Evolutionary conservation across 2,113 vertebrate genomes (phyloP).

Genomic region (Coryphaenoides rupestris): DNA sequence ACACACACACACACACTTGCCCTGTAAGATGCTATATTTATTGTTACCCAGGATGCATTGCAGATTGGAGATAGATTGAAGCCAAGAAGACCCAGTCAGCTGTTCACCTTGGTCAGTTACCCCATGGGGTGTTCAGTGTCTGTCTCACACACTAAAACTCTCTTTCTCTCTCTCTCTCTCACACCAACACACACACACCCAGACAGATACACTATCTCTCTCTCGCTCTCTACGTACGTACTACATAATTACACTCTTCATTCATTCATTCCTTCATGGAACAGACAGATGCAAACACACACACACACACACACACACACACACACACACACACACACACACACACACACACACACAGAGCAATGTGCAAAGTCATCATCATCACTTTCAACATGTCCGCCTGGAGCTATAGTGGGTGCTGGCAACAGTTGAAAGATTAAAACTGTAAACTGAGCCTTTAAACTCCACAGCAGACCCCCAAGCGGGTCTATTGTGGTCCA

Average conservation of each 20-base stretch:
- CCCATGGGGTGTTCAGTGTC: no score
- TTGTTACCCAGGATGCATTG: conserved; percentile 41
- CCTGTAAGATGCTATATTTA: conserved; percentile 36
- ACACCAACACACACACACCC: background rate
- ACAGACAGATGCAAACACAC: no score
- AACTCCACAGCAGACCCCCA: no score
- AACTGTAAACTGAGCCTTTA: background rate
- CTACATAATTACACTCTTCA: no score
- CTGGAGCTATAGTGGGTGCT: background rate
- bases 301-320: no score
- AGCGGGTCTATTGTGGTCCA: no score
- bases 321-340: background rate
- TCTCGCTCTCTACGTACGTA: no score
- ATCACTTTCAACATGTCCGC: background rate
- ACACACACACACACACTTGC: background rate
- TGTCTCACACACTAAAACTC: background rate
- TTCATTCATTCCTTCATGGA: no score
- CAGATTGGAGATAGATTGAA: no score
- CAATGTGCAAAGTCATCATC: background rate
- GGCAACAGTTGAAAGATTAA: background rate
- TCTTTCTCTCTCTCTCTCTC: conserved; percentile 4
- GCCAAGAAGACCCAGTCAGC: conserved; percentile 9
- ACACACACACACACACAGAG: background rate
- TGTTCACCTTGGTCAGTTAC: conserved; percentile 32
- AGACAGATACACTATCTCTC: background rate